phyloP scores from a whole-genome alignment of 2,888 invertebrate species.

The Tetranychus piercei region DNA sequence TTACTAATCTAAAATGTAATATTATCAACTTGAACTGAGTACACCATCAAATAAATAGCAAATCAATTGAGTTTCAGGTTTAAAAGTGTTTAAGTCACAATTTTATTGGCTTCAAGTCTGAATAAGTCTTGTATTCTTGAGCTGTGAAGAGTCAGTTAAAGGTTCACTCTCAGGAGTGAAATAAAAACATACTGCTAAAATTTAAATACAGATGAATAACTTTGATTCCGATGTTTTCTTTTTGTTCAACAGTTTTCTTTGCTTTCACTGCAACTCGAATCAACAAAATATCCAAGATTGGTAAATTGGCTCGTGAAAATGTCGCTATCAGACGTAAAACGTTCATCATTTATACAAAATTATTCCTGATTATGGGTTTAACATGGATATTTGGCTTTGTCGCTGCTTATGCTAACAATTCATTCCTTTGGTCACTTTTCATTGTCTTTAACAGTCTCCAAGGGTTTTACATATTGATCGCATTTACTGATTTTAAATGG shows the following conservation, averaged over 20 bases:
- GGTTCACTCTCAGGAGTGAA: too few relatives aligned
- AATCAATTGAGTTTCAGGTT: too few relatives aligned
- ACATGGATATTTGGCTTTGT: constrained; percentile 36
- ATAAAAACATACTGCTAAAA: too few relatives aligned
- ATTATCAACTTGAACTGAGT: too few relatives aligned
- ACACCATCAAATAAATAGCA: too few relatives aligned
- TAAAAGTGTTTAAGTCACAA: too few relatives aligned
- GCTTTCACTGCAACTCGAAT: constrained; percentile 31
- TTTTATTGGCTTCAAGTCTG: too few relatives aligned
- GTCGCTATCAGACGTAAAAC: neutral
- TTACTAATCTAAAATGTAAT: too few relatives aligned
- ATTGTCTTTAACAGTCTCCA: constrained; percentile 21
- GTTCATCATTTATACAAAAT: constrained; percentile 30
- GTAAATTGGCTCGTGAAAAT: constrained; percentile 17
- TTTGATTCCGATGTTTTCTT: too few relatives aligned
- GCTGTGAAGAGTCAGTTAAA: too few relatives aligned
- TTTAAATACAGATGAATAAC: too few relatives aligned
- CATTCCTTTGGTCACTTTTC: constrained; percentile 35
- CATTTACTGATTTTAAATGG: constrained; percentile 17
- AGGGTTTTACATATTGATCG: constrained; percentile 20
- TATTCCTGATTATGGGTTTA: constrained; percentile 36
- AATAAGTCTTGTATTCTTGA: too few relatives aligned
- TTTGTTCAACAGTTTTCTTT: constrained; percentile 28
- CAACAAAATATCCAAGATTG: neutral
- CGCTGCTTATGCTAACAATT: constrained; percentile 31